Conservation (phyloP, 2,797 vertebrate genomes). For the Neosalanx taihuensis region DNA sequence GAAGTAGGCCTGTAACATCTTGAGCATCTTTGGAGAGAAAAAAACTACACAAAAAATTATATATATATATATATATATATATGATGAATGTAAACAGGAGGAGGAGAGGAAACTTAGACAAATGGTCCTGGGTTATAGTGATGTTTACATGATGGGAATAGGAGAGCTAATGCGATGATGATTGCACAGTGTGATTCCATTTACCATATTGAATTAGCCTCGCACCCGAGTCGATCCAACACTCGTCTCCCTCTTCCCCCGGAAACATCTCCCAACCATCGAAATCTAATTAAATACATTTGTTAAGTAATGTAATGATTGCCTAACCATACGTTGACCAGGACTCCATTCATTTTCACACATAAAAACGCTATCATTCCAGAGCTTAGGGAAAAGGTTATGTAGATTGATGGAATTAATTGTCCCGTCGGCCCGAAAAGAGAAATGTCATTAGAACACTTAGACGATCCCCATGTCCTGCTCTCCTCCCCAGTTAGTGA, state of each 20-base stretch:
- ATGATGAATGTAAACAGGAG: slow-evolving; percentile 44
- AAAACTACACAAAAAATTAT: too few relatives aligned
- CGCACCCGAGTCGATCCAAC: slow-evolving; percentile 65
- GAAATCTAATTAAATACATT: slow-evolving; percentile 79
- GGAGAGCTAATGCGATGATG: slow-evolving; percentile 74
- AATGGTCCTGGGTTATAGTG: slow-evolving; percentile 65
- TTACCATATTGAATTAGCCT: slow-evolving; percentile 79
- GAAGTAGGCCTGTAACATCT: slow-evolving; percentile 73
- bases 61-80: slow-evolving; percentile 5
- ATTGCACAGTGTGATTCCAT: slow-evolving; percentile 78
- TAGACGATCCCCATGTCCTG: slow-evolving; percentile 74
- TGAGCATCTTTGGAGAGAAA: slow-evolving; percentile 58
- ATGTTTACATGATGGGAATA: slow-evolving; percentile 75
- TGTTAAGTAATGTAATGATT: slow-evolving; percentile 81
- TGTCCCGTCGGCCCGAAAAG: slow-evolving; percentile 65
- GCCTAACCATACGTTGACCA: slow-evolving; percentile 66
- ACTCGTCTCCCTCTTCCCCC: slow-evolving; percentile 48
- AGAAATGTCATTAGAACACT: slow-evolving; percentile 78
- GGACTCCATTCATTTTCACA: slow-evolving; percentile 73
- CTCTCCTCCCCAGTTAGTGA: slow-evolving; percentile 73
- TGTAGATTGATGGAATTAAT: slow-evolving; percentile 82
- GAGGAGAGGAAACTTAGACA: slow-evolving; percentile 44
- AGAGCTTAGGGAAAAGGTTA: slow-evolving; percentile 74
- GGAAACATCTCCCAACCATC: slow-evolving; percentile 68
- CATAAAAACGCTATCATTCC: slow-evolving; percentile 76